These are phyloP conservation scores for Pseudorectes ferrugineus DNA, from an alignment of 2,113 vertebrate species.

Conservation along the genomic window DNA sequence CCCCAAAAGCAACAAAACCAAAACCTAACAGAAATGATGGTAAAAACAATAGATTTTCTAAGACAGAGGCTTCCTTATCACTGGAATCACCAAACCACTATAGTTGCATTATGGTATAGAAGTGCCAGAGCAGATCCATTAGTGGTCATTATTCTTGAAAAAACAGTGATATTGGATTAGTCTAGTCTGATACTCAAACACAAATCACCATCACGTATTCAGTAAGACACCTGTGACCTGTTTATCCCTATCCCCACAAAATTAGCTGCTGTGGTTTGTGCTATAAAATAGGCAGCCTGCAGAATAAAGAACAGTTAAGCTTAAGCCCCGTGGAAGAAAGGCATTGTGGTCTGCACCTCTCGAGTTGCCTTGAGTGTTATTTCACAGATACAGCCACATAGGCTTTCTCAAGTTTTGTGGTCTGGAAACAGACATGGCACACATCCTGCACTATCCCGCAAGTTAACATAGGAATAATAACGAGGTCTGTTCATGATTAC, in stretches of 20 bases:
- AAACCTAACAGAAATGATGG: background rate
- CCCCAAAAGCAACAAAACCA: background rate
- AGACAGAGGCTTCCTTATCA: background rate
- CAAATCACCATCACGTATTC: background rate
- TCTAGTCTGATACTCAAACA: background rate
- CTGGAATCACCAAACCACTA: background rate
- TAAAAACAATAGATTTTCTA: background rate
- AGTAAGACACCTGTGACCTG: background rate
- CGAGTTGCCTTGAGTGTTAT: background rate
- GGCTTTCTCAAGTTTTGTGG: background rate
- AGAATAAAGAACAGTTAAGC: background rate
- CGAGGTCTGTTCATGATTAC: background rate
- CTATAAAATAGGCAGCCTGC: background rate
- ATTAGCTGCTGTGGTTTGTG: background rate
- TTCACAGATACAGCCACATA: background rate
- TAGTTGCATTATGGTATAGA: background rate
- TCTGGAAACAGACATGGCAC: background rate
- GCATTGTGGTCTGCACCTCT: background rate
- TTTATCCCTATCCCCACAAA: background rate
- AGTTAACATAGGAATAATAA: background rate
- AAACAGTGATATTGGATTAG: background rate
- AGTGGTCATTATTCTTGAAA: background rate
- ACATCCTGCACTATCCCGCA: slow-evolving; percentile 1
- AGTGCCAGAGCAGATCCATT: background rate
- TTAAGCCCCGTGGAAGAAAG: background rate